phyloP scores from a whole-genome alignment of 1,140 invertebrate genomes.

The Drosophila suzukii region DNA sequence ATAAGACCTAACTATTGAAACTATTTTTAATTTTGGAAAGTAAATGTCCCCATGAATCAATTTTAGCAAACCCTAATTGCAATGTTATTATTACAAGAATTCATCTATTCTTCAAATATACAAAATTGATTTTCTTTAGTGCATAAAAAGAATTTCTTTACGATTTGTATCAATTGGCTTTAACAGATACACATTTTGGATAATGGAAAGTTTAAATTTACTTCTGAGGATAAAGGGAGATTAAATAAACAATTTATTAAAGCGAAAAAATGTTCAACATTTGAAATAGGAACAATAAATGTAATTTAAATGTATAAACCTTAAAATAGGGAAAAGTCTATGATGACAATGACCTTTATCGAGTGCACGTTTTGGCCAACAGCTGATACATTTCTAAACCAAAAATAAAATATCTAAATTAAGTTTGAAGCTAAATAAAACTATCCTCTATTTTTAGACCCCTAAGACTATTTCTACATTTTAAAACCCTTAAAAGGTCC shows the following conservation, averaged over 20 bases:
- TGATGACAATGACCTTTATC: conserved; percentile 1
- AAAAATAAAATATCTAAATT: background rate
- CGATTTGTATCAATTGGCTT: background rate
- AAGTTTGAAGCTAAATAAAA: background rate
- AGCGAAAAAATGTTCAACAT: too few species aligned
- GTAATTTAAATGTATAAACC: too few species aligned
- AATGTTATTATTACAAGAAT: background rate
- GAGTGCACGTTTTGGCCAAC: conserved; percentile 1
- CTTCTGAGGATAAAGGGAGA: too few species aligned
- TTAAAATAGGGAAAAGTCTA: background rate
- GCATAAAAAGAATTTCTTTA: background rate
- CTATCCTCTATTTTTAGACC: background rate
- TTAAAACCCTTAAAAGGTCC: background rate
- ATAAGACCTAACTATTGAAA: too few species aligned
- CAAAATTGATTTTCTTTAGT: background rate
- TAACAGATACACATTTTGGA: background rate
- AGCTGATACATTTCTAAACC: background rate
- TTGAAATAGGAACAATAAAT: too few species aligned
- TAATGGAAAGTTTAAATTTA: background rate
- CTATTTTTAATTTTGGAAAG: too few species aligned
- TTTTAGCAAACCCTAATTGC: too few species aligned
- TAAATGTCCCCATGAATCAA: too few species aligned
- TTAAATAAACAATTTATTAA: too few species aligned
- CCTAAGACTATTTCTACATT: background rate
- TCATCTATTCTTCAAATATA: background rate